These are phyloP conservation scores for Pogonophryne albipinna DNA, from an alignment of 2,797 vertebrate species.

Conservation along the genomic window DNA sequence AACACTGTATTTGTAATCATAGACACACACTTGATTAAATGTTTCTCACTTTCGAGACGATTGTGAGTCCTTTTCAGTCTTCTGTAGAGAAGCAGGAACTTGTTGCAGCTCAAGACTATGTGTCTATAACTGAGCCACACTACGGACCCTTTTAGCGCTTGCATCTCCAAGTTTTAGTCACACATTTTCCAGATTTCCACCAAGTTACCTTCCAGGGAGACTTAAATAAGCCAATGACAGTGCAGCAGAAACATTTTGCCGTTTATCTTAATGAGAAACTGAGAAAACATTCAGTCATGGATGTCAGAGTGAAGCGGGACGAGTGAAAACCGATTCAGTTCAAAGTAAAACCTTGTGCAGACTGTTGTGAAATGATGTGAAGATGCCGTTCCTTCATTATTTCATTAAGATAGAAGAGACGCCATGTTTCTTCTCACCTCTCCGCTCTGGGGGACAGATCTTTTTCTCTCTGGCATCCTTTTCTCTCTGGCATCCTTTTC, in stretches of 20 bases:
- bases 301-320: not conserved
- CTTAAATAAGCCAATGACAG: not conserved
- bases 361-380: constrained; percentile 7
- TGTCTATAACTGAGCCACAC: too few species aligned
- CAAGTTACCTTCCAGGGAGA: too few species aligned
- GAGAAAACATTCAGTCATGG: constrained; percentile 21
- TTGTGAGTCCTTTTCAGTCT: not conserved
- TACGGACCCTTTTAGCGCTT: too few species aligned
- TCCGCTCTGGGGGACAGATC: constrained; percentile 38
- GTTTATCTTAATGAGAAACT: constrained; percentile 24
- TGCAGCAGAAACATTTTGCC: not conserved
- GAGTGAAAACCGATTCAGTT: constrained; percentile 33
- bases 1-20: not conserved
- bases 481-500: constrained; percentile 15
- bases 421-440: constrained; percentile 32
- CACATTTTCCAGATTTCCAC: too few species aligned
- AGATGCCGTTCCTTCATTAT: constrained; percentile 1
- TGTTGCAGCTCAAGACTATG: not conserved
- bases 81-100: not conserved
- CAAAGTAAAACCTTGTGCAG: not conserved
- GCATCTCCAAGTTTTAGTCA: too few species aligned
- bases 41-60: not conserved
- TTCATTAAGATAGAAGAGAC: constrained; percentile 28
- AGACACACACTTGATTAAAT: not conserved
- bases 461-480: too few species aligned